Percentiles rank a stretch among this genome's conserved stretches.
These are phyloP conservation scores for Epinotia nisella DNA, from an alignment of 2,888 invertebrate genomes.

Conservation along the genomic window DNA sequence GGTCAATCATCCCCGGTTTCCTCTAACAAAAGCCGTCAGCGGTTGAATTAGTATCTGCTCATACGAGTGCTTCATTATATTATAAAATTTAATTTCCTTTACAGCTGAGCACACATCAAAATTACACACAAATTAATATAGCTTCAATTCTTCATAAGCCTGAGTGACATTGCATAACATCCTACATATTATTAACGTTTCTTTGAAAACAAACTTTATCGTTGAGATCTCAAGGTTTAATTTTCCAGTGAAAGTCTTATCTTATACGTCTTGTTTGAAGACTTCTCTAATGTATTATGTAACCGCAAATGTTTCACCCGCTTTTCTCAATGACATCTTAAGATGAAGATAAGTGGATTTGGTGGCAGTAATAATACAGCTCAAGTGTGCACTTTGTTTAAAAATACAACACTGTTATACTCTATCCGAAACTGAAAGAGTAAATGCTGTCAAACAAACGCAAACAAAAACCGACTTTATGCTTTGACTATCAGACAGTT, in stretches of 20 bases:
- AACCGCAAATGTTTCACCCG: conserved; percentile 1
- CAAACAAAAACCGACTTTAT: no score
- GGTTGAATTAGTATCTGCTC: neutral
- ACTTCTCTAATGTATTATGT: neutral
- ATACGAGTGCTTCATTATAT: neutral
- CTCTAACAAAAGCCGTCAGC: neutral
- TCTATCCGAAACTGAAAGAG: no score
- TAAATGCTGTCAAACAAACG: no score
- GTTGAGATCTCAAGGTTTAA: neutral
- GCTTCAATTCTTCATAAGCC: conserved; percentile 7
- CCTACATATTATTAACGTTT: neutral
- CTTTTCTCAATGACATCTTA: conserved; percentile 14
- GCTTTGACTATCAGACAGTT: no score
- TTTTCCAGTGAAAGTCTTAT: no score
- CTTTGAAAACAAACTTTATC: neutral
- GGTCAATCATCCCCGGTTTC: no score
- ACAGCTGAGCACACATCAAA: neutral
- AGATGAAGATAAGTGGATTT: conserved; percentile 16
- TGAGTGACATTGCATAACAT: neutral
- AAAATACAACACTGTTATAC: conserved; percentile 3
- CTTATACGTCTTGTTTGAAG: neutral
- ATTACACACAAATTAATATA: conserved; percentile 19
- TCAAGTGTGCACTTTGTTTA: neutral
- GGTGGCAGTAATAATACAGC: conserved; percentile 13
- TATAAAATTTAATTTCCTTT: conserved; percentile 18